phyloP scores from a whole-genome alignment of 2,797 vertebrate genomes.

The Melopsittacus undulatus region DNA sequence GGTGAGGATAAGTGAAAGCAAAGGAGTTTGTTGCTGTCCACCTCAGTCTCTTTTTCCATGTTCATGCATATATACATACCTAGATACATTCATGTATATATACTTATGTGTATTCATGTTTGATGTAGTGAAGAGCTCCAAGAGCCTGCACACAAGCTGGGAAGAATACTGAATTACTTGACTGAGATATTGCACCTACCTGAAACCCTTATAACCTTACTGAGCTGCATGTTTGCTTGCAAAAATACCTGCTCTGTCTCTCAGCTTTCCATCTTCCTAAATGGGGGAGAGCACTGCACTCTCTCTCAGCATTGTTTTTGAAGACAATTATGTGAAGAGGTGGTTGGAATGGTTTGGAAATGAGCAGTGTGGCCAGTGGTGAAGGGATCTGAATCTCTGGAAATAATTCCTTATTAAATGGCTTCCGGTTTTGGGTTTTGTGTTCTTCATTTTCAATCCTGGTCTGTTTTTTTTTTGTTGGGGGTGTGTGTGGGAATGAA shows the following conservation, averaged over 20 bases:
- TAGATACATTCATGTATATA: too few species aligned
- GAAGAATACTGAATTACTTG: background rate
- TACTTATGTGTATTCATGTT: accelerated
- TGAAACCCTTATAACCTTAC: background rate
- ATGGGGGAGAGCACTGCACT: accelerated
- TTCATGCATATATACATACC: background rate
- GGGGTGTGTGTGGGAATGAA: background rate
- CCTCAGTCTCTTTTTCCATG: accelerated
- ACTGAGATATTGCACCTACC: background rate
- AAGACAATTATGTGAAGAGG: background rate
- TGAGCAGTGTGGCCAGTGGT: background rate
- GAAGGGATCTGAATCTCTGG: background rate
- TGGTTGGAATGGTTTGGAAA: background rate
- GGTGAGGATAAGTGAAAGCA: background rate
- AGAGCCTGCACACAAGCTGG: accelerated
- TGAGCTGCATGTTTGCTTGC: background rate
- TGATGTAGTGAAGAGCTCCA: background rate
- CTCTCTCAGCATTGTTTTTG: background rate
- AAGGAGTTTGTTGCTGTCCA: background rate
- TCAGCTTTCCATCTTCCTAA: background rate
- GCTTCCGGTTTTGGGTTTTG: background rate
- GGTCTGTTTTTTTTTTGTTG: background rate
- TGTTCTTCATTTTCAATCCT: background rate
- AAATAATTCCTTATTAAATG: background rate
- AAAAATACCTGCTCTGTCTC: background rate